These are phyloP conservation scores for Atherinosoma microstoma DNA, from an alignment of 2,797 vertebrate species.

Conservation along the genomic window DNA sequence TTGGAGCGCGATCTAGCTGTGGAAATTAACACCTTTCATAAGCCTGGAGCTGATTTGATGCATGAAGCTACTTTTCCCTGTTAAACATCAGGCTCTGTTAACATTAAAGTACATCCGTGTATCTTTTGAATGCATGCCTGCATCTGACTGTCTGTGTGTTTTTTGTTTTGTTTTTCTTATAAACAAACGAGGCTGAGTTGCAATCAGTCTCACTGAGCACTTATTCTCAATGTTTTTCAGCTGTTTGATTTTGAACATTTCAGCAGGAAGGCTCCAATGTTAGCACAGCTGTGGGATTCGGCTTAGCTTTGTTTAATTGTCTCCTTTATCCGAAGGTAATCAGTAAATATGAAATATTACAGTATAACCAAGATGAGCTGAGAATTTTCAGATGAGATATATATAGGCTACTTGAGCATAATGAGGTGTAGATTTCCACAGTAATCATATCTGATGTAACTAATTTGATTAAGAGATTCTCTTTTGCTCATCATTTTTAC, in stretches of 20 bases:
- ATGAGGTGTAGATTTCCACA: conserved; percentile 83
- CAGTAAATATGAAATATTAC: conserved; percentile 23
- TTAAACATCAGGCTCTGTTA: conserved; percentile 26
- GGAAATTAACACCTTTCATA: conserved; percentile 44
- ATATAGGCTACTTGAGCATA: conserved; percentile 65
- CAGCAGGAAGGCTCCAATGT: conserved; percentile 52
- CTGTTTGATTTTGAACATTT: conserved; percentile 26
- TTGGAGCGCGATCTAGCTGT: conserved; percentile 42
- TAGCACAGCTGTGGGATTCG: conserved; percentile 18
- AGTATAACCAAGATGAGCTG: conserved; percentile 8
- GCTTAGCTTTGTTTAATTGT: conserved; percentile 24
- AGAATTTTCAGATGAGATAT: conserved; percentile 58
- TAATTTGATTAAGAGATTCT: conserved; percentile 65
- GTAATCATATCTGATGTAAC: conserved; percentile 40
- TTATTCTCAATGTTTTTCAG: conserved; percentile 27
- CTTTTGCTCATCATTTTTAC: conserved; percentile 39
- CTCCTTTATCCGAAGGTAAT: conserved; percentile 26
- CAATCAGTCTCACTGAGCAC: conserved; percentile 19
- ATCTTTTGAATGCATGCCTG: conserved; percentile 27
- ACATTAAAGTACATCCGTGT: conserved; percentile 30
- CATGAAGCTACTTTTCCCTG: conserved; percentile 18
- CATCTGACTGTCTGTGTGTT: conserved; percentile 9
- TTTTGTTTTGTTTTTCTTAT: conserved; percentile 4
- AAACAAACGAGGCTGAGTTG: conserved; percentile 14
- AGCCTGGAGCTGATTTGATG: conserved; percentile 30